phyloP scores from a whole-genome alignment of 2,113 vertebrate genomes.

The Lepus timidus region DNA sequence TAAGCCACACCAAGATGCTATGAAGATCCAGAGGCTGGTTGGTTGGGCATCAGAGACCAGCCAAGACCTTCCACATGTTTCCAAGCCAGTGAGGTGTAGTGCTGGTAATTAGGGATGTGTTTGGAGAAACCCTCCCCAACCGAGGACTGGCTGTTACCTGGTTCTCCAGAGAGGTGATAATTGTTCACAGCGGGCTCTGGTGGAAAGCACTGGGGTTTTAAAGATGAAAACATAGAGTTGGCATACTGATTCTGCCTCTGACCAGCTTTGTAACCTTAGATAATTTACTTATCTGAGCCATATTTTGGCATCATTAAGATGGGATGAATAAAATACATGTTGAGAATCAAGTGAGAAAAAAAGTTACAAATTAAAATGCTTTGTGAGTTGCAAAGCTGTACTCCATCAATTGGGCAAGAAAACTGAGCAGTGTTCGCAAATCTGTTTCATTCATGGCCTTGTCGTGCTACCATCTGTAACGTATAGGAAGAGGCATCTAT shows the following conservation, averaged over 20 bases:
- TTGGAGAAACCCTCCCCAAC: constrained; percentile 32
- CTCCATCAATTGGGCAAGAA: background rate
- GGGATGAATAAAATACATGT: constrained; percentile 18
- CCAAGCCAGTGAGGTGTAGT: background rate
- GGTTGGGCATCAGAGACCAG: background rate
- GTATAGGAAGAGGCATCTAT: background rate
- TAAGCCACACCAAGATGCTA: background rate
- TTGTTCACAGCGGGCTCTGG: constrained; percentile 45
- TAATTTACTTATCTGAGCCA: background rate
- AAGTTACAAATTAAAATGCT: constrained; percentile 41
- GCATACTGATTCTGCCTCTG: constrained; percentile 47
- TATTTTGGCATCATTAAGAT: constrained; percentile 39
- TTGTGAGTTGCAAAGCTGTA: background rate
- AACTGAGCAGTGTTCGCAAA: background rate
- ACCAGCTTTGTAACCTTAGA: background rate
- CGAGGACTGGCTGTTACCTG: background rate
- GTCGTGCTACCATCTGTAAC: fast-evolving
- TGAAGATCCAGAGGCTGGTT: background rate
- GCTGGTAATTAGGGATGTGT: background rate
- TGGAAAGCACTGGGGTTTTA: constrained; percentile 22
- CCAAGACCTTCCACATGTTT: background rate
- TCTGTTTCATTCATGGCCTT: background rate
- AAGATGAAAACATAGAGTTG: background rate
- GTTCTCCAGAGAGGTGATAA: constrained; percentile 69
- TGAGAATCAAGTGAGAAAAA: constrained; percentile 45